Evolutionary conservation across 1,140 invertebrate genomes (phyloP).

Genomic region (Cherax quadricarinatus): DNA sequence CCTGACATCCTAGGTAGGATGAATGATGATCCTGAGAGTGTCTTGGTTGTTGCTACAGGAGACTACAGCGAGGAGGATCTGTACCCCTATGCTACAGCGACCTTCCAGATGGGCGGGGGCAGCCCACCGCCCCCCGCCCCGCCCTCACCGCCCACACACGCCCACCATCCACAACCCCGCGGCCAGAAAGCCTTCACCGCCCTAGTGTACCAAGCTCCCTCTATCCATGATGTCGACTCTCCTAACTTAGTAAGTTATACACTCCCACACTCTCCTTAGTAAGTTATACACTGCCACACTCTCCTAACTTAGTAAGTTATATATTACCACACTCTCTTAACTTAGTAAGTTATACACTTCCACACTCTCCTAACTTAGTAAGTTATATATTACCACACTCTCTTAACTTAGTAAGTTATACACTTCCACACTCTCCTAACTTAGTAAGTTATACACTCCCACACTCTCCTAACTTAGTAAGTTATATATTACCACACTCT

Average conservation of each 20-base stretch:
- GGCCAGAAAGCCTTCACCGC: slow-evolving; percentile 70
- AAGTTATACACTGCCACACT: too few relatives aligned
- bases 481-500: too few relatives aligned
- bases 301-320: slow-evolving; percentile 60
- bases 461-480: too few relatives aligned
- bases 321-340: neutral
- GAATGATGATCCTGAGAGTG: neutral
- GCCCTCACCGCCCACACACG: slow-evolving; percentile 55
- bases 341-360: neutral
- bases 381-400: too few relatives aligned
- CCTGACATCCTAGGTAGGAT: too few relatives aligned
- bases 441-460: too few relatives aligned
- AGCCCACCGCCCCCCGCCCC: slow-evolving; percentile 71
- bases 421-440: too few relatives aligned
- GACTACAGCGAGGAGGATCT: slow-evolving; percentile 70
- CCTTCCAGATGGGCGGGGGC: slow-evolving; percentile 62
- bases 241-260: slow-evolving; percentile 66
- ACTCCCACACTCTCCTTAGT: neutral
- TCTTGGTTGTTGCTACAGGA: slow-evolving; percentile 2
- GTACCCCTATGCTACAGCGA: slow-evolving; percentile 69
- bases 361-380: too few relatives aligned
- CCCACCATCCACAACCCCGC: slow-evolving; percentile 30
- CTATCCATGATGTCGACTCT: slow-evolving; percentile 71
- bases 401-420: too few relatives aligned
- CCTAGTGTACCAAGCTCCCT: slow-evolving; percentile 72